Percentiles rank a stretch among this genome's conserved stretches.
Conservation (phyloP, 2,888 invertebrate genomes). For the Ischnus inquisitorius region DNA sequence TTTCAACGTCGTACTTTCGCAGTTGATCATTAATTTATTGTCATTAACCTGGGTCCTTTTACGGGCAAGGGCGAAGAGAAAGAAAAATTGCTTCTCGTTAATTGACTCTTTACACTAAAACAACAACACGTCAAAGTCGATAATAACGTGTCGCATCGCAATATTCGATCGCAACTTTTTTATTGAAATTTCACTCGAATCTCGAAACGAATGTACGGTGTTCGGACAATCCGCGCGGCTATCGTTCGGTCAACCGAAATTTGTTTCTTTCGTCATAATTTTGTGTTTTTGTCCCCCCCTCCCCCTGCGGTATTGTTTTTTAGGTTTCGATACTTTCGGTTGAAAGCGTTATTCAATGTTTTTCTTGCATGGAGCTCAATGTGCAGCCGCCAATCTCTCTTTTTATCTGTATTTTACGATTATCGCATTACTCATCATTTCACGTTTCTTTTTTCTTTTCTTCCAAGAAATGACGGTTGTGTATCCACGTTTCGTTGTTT, state of each 20-base stretch:
- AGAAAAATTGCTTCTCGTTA: too few species aligned
- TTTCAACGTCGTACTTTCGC: too few species aligned
- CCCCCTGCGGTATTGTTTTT: slow-evolving; percentile 64
- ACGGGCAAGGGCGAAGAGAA: too few species aligned
- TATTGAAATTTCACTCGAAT: too few species aligned
- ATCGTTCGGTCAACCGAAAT: neutral
- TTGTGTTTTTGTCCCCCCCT: neutral
- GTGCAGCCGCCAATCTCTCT: slow-evolving; percentile 84
- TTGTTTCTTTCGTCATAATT: neutral
- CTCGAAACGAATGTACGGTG: too few species aligned
- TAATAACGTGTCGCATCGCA: too few species aligned
- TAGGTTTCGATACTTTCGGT: slow-evolving; percentile 79
- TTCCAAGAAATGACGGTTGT: slow-evolving; percentile 39
- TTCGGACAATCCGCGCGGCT: slow-evolving; percentile 6
- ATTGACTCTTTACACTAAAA: too few species aligned
- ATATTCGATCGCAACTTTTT: neutral
- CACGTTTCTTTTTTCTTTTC: neutral
- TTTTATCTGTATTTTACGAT: slow-evolving; percentile 67
- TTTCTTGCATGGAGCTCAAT: slow-evolving; percentile 85
- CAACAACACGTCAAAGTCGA: too few species aligned
- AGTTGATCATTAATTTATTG: too few species aligned
- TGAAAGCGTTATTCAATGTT: slow-evolving; percentile 84
- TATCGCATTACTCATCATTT: slow-evolving; percentile 44
- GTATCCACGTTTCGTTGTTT: slow-evolving; percentile 52
- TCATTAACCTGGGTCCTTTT: too few species aligned